Evolutionary conservation across 2,113 vertebrate genomes (phyloP).

Genomic region (Leuciscus idus): DNA sequence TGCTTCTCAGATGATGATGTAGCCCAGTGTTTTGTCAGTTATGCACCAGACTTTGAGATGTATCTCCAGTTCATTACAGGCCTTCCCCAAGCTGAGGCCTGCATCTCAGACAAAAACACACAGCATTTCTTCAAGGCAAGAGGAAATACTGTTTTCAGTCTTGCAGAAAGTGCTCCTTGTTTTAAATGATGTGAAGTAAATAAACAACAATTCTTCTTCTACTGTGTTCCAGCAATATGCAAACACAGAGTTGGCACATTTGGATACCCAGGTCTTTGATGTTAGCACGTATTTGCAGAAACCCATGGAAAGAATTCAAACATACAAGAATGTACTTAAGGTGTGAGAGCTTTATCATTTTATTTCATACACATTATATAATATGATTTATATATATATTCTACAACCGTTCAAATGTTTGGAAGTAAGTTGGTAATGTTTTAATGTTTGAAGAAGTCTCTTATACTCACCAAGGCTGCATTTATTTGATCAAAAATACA

Average conservation of each 20-base stretch:
- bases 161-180: background rate
- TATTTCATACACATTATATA: background rate
- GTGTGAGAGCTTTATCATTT: conserved; percentile 65
- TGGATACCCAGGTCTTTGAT: conserved; percentile 75
- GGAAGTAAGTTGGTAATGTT: too few relatives aligned
- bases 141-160: background rate
- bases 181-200: background rate
- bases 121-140: conserved; percentile 91
- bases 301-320: conserved; percentile 88
- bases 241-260: conserved; percentile 70
- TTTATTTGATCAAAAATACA: too few relatives aligned
- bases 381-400: background rate
- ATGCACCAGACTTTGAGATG: conserved; percentile 83
- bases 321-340: conserved; percentile 92
- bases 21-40: conserved; percentile 89
- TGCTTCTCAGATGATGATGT: conserved; percentile 92
- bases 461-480: too few relatives aligned
- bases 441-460: too few relatives aligned
- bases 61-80: conserved; percentile 93
- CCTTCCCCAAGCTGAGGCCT: conserved; percentile 86
- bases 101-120: conserved; percentile 82
- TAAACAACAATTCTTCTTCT: background rate
- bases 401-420: background rate
- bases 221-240: conserved; percentile 75
- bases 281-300: conserved; percentile 88